Conservation (phyloP, 1,140 invertebrate genomes). For the Drosophila repleta region DNA sequence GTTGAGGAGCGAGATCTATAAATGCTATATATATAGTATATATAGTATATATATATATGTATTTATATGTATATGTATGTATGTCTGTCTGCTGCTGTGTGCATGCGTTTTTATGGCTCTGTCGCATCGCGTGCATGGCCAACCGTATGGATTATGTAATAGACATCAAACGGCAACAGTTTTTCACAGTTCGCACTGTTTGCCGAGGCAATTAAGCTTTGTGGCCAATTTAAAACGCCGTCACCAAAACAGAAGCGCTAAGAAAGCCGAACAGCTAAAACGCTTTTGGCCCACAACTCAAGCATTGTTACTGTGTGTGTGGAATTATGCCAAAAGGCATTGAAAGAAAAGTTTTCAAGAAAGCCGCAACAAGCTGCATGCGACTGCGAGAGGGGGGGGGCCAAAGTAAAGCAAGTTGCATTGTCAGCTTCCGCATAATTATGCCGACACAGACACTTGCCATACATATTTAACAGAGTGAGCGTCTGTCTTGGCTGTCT, state of each 20-base stretch:
- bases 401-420: conserved; percentile 64
- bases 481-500: conserved; percentile 13
- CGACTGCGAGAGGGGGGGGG: not conserved
- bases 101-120: not conserved
- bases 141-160: conserved; percentile 40
- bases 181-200: conserved; percentile 33
- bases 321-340: conserved; percentile 52
- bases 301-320: conserved; percentile 35
- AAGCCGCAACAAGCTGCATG: conserved; percentile 21
- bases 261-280: conserved; percentile 34
- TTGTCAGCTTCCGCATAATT: conserved; percentile 82
- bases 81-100: not conserved
- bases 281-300: conserved; percentile 24
- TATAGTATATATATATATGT: not conserved
- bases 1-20: not conserved
- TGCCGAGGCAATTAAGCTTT: conserved; percentile 44
- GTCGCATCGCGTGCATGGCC: conserved; percentile 39
- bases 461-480: conserved; percentile 31
- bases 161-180: conserved; percentile 36
- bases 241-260: conserved; percentile 45
- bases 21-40: not conserved
- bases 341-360: conserved; percentile 27
- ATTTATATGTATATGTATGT: not conserved
- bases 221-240: conserved; percentile 45
- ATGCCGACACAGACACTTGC: conserved; percentile 68